Conservation (phyloP, 2,888 invertebrate genomes). For the Oasisia sp. region DNA sequence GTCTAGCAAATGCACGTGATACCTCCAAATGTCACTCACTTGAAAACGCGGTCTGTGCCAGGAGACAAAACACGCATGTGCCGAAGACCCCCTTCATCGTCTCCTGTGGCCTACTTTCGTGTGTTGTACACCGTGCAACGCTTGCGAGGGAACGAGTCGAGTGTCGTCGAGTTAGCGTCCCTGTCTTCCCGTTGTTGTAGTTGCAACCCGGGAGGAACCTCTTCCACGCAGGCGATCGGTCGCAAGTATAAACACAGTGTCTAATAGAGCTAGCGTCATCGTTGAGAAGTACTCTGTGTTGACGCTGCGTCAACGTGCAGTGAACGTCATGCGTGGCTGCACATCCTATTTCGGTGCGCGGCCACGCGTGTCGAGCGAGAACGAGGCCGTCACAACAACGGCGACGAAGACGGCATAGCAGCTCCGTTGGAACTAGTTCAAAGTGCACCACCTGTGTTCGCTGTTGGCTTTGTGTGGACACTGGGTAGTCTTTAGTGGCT, state of each 20-base stretch:
- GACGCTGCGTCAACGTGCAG: not conserved
- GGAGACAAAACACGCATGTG: conserved; percentile 9
- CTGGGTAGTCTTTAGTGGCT: not conserved
- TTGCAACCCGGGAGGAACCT: not conserved
- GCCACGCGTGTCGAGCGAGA: not conserved
- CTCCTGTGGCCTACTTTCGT: not conserved
- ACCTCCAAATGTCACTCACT: not conserved
- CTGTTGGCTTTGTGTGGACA: not conserved
- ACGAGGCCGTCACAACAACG: not conserved
- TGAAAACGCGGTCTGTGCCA: not conserved
- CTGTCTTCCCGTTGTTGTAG: not conserved
- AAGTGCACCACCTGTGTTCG: not conserved
- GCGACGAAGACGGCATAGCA: not conserved
- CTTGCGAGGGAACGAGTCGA: not conserved
- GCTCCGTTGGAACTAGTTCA: not conserved
- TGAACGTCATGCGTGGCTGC: not conserved
- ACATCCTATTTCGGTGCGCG: not conserved
- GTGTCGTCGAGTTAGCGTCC: not conserved
- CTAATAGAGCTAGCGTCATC: not conserved
- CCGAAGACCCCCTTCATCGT: not conserved
- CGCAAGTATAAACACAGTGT: not conserved
- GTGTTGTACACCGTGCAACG: not conserved
- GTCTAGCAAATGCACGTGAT: not conserved
- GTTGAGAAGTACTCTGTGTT: not conserved
- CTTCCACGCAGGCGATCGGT: not conserved